phyloP scores from a whole-genome alignment of 2,797 vertebrate genomes.

The Takifugu ocellatus region DNA sequence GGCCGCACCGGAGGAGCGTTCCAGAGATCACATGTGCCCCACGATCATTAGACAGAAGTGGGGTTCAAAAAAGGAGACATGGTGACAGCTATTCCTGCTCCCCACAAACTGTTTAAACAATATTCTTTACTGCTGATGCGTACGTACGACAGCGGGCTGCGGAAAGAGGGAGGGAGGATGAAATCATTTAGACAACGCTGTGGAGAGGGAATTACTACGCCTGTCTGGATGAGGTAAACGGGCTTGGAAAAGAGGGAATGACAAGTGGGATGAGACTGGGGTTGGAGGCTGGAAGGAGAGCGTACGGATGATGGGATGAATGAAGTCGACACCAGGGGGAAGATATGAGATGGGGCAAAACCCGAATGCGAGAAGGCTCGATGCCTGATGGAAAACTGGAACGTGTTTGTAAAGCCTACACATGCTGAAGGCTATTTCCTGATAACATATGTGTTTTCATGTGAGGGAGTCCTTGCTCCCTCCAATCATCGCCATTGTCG shows the following conservation, averaged over 20 bases:
- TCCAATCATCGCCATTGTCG: conserved; percentile 17
- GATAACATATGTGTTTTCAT: conserved; percentile 13
- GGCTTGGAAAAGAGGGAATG: conserved; percentile 7
- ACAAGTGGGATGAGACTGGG: conserved; percentile 16
- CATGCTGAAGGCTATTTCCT: conserved; percentile 20
- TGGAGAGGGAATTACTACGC: conserved; percentile 61
- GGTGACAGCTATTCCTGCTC: conserved; percentile 54
- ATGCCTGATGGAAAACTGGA: conserved; percentile 3
- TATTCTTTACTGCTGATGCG: conserved; percentile 19
- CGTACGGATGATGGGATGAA: conserved; percentile 28
- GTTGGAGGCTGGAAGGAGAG: conserved; percentile 13
- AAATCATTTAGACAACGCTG: conserved; percentile 65
- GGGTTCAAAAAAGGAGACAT: conserved; percentile 45
- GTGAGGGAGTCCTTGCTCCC: neutral
- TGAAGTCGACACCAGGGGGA: conserved; percentile 32
- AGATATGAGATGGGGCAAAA: conserved; percentile 8
- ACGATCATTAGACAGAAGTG: conserved; percentile 50
- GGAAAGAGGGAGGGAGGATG: conserved; percentile 56
- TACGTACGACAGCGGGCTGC: conserved; percentile 17
- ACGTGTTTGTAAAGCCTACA: conserved; percentile 11
- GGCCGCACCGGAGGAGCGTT: conserved; percentile 45
- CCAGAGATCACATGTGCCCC: conserved; percentile 44
- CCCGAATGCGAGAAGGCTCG: neutral
- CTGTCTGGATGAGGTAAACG: conserved; percentile 37
- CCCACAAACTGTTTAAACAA: conserved; percentile 36